Evolutionary conservation across 2,888 invertebrate species (phyloP), one percentile per base, ranked within the genome.

Genomic region (Ichneumon xanthorius): DNA sequence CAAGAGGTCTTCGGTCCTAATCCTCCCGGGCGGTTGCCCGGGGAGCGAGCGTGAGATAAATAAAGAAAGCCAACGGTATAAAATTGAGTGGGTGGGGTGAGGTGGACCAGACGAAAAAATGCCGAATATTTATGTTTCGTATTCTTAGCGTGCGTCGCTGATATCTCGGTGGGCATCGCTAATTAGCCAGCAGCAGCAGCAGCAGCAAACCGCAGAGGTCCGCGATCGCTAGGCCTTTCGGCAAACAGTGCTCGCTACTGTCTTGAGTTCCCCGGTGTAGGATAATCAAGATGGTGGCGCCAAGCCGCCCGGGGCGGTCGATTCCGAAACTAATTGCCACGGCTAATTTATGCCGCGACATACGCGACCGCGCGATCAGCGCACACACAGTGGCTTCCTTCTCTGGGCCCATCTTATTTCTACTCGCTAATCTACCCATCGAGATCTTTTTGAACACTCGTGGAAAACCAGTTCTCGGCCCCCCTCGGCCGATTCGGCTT

Each of bases 141-240:
- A 92, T 93, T 93, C 92, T 93, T 93, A 93, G 92, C 92, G 92
- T 92, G 91, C 89, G 91, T 91, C 88, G 86, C 90, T 87, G 93
- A 92, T 94, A 93, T 93, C 93, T 92, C 91, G 89, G 91, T 93
- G 93, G 92, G 93, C 92, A 94, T 94, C 94, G 92, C 93, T 93
- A 94, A 94, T 94, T 94, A 94, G 93, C 91, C 91, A 91, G 92
- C 86, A 77, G 88, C 87, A 87, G 84, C 87, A 89, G 65, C 40
- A 89, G 82, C 67, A 63, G 78, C 53, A 77, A 84, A 76, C 70
- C 58, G 68, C 68, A 68, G 68, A 68, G 55, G 22, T 19, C 50
- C 68, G 75, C 68, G 80, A 75, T 11, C 53, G 75, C 14, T 84
- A 86, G 86, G 91, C 90, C 93, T 93, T 93, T 93, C 92, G 93